A percentile compares a stretch with the other conserved stretches of the same genome.
These are phyloP conservation scores for Pseudolycoriella hygida DNA, from an alignment of 2,888 invertebrate species.

Conservation along the genomic window DNA sequence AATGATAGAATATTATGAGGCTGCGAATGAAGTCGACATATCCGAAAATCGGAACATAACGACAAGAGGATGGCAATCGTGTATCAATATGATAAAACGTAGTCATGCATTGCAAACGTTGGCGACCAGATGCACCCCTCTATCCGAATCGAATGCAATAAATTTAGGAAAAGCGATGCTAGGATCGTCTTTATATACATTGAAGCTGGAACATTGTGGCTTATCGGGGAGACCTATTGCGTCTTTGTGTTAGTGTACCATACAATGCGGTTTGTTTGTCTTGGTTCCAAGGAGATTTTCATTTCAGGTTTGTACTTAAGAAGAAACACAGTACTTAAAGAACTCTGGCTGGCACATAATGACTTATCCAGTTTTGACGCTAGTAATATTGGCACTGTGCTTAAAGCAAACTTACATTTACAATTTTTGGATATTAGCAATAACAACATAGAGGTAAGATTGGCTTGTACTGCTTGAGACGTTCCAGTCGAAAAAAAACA, in stretches of 20 bases:
- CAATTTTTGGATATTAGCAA: conserved; percentile 70
- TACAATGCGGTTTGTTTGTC: too few species aligned
- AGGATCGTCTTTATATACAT: conserved; percentile 48
- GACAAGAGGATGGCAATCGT: conserved; percentile 67
- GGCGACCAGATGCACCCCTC: conserved; percentile 24
- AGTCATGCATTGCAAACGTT: conserved; percentile 24
- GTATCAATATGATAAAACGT: conserved; percentile 30
- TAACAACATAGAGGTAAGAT: conserved; percentile 35
- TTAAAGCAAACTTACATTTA: conserved; percentile 54
- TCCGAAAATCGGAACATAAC: conserved; percentile 60
- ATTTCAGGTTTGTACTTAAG: conserved; percentile 58
- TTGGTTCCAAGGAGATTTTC: conserved; percentile 1
- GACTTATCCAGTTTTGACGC: conserved; percentile 56
- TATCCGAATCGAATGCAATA: conserved; percentile 33
- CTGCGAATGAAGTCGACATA: conserved; percentile 55
- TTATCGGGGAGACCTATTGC: conserved; percentile 57
- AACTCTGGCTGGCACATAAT: conserved; percentile 73
- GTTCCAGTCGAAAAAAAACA: conserved; percentile 4
- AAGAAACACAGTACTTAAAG: conserved; percentile 54
- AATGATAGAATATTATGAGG: conserved; percentile 86
- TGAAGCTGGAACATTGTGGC: conserved; percentile 61
- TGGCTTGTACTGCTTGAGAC: too few species aligned
- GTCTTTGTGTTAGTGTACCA: conserved; percentile 47
- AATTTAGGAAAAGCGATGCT: conserved; percentile 55
- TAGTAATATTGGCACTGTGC: conserved; percentile 53